Evolutionary conservation across 2,888 invertebrate species (phyloP).

Genomic region (Eupsilia transversa): DNA sequence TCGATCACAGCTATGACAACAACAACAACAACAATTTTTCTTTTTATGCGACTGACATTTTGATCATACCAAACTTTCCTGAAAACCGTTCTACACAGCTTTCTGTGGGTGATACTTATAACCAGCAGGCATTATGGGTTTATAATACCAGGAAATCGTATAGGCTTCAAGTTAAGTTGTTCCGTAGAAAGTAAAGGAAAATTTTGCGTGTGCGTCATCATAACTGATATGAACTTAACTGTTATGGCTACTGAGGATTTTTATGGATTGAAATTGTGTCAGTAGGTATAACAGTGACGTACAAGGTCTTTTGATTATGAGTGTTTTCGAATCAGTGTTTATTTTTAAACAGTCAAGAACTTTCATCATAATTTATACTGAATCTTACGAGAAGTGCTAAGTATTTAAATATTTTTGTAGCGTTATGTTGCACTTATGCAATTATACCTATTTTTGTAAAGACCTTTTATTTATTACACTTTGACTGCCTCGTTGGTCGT

Average conservation of each 20-base stretch:
- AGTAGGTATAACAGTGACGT: constrained; percentile 28
- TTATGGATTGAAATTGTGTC: constrained; percentile 31
- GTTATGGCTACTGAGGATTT: constrained; percentile 13
- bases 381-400: not conserved
- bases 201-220: constrained; percentile 28
- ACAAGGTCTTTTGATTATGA: not conserved
- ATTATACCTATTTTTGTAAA: not conserved
- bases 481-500: too few species aligned
- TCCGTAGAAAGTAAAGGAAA: constrained; percentile 47
- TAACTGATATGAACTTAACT: constrained; percentile 6
- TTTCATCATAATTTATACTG: not conserved
- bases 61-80: not conserved
- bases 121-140: not conserved
- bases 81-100: not conserved
- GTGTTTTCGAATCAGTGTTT: not conserved
- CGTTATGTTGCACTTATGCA: too few species aligned
- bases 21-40: too few species aligned
- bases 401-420: not conserved
- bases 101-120: not conserved
- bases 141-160: constrained; percentile 9
- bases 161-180: constrained; percentile 1
- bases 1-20: not conserved
- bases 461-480: too few species aligned
- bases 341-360: not conserved
- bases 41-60: not conserved